Conservation (phyloP, 1,140 invertebrate genomes). For the Danaus melanippus region DNA sequence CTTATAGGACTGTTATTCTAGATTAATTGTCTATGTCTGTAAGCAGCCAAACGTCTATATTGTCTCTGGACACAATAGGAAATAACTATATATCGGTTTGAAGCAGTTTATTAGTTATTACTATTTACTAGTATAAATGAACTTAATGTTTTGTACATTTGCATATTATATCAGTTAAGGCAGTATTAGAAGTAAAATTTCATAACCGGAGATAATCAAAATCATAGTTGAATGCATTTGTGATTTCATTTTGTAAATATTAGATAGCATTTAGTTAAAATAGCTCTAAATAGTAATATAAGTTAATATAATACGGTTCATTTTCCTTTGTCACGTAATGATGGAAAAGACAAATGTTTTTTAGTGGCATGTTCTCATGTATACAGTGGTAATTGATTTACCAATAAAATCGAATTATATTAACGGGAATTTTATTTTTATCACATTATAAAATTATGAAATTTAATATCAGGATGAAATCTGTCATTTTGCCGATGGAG, state of each 20-base stretch:
- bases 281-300: constrained; percentile 7
- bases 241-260: constrained; percentile 14
- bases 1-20: too few relatives aligned
- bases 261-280: constrained; percentile 5
- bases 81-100: too few relatives aligned
- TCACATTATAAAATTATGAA: background rate
- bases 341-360: background rate
- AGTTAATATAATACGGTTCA: constrained; percentile 9
- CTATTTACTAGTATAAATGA: too few relatives aligned
- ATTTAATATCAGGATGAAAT: background rate
- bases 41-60: too few relatives aligned
- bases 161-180: too few relatives aligned
- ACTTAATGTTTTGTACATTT: too few relatives aligned
- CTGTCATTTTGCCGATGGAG: constrained; percentile 12
- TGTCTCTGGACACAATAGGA: too few relatives aligned
- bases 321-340: background rate
- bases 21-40: too few relatives aligned
- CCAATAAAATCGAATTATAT: constrained; percentile 38
- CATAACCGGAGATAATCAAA: too few relatives aligned
- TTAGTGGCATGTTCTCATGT: constrained; percentile 10
- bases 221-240: too few relatives aligned
- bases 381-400: constrained; percentile 41
- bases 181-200: too few relatives aligned
- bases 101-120: too few relatives aligned
- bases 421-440: constrained; percentile 23